Evolutionary conservation across 1,140 invertebrate genomes (phyloP), one percentile per base, ranked within the genome.

Genomic region (Musca domestica): DNA sequence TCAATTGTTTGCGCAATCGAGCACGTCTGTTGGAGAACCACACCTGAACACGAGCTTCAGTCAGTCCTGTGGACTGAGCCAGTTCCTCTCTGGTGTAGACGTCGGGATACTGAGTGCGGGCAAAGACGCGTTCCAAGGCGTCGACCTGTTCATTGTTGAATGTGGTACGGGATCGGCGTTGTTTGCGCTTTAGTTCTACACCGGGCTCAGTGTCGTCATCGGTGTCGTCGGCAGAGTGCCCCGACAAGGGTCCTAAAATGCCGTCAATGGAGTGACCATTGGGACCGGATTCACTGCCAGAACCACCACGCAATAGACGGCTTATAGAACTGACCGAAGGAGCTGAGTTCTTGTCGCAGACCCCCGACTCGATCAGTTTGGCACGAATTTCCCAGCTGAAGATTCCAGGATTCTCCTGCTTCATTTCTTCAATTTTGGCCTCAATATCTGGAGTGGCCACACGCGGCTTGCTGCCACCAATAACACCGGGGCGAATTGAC

Each of bases 321-420:
- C 92, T 92, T 74, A 95, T 95, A 61, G 92, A 93, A 76, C 91
- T 92, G 66, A 93, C 92, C 15, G 92, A 94, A 1, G 93, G 93
- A 1, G 92, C 92, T 25, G 90, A 91, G 74, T 91, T 90, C 82
- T 94, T 94, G 84, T 95, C 92, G 78, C 93, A 95, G 69, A 95
- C 87, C 69, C 92, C 85, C 78, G 90, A 89, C 85, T 92, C 91
- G 76, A 92, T 90, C 71, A 93, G 84, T 83, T 93, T 92, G 77
- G 98, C 95, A 71, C 95, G 87, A 76, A 98, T 98, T 83, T 98
- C 96, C 95, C 95, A 98, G 70, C 92, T 94, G 82, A 96, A 98
- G 74, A 98, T 96, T 61, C 92, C 93, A 25, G 96, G 95, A 85
- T 97, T 95, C 76, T 93, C 89, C 78, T 91, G 88, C 83, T 95